Conservation (phyloP, 2,797 vertebrate genomes). For the Notamacropus eugenii region DNA sequence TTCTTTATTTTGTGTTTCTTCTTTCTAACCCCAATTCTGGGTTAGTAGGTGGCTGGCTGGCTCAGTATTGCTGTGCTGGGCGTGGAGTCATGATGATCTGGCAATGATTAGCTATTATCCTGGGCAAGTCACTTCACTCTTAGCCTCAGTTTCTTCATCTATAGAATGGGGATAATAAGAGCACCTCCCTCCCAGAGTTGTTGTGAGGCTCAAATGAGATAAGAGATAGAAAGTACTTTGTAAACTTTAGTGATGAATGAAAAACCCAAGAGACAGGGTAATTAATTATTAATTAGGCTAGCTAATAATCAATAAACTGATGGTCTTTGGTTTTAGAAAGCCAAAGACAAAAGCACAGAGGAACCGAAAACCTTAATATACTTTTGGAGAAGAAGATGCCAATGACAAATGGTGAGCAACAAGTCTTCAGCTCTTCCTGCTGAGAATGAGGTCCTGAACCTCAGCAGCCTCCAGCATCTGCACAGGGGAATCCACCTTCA, state of each 20-base stretch:
- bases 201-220: not conserved
- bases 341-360: not conserved
- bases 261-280: not conserved
- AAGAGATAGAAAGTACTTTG: not conserved
- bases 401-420: not conserved
- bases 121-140: not conserved
- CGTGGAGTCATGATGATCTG: no score
- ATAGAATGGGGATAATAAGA: not conserved
- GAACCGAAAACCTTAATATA: not conserved
- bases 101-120: not conserved
- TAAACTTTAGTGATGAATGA: not conserved
- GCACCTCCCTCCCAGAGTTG: not conserved
- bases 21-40: not conserved
- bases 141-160: not conserved
- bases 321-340: not conserved
- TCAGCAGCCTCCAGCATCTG: not conserved
- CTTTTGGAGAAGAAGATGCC: not conserved
- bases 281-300: not conserved
- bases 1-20: not conserved
- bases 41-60: not conserved
- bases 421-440: not conserved
- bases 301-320: not conserved
- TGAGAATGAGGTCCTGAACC: no score
- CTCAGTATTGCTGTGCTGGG: not conserved
- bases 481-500: not conserved